phyloP scores from a whole-genome alignment of 1,140 invertebrate species.

The Protaetia brevitarsis region DNA sequence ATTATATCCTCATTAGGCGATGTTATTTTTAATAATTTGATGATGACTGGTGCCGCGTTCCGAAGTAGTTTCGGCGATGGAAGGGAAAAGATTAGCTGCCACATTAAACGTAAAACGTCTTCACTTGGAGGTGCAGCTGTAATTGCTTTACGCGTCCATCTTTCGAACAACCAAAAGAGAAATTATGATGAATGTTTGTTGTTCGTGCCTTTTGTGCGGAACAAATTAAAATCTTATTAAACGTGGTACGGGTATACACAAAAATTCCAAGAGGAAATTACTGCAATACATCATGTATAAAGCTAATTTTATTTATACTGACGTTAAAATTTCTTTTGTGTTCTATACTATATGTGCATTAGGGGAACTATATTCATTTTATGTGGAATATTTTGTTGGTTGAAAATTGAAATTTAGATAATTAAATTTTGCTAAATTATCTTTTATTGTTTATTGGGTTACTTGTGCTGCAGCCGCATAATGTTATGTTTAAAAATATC shows the following conservation, averaged over 20 bases:
- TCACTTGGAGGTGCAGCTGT: constrained; percentile 12
- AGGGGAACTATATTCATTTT: too few species aligned
- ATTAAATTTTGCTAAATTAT: too few species aligned
- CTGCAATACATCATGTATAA: not conserved
- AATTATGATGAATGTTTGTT: constrained; percentile 18
- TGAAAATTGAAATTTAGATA: too few species aligned
- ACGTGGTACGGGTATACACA: not conserved
- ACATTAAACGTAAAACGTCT: constrained; percentile 18
- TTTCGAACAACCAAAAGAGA: not conserved
- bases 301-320: not conserved
- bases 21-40: constrained; percentile 18
- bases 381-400: too few species aligned
- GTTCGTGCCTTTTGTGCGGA: constrained; percentile 10
- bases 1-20: constrained; percentile 12
- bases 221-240: constrained; percentile 19
- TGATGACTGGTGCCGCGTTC: constrained; percentile 5
- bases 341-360: too few species aligned
- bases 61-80: constrained; percentile 8
- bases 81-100: constrained; percentile 3
- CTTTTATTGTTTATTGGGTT: too few species aligned
- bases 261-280: not conserved
- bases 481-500: too few species aligned
- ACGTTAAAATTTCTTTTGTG: too few species aligned
- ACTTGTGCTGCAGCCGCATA: too few species aligned
- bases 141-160: constrained; percentile 11